phyloP scores from a whole-genome alignment of 1,140 invertebrate genomes.

The Neomicropteryx cornuta region DNA sequence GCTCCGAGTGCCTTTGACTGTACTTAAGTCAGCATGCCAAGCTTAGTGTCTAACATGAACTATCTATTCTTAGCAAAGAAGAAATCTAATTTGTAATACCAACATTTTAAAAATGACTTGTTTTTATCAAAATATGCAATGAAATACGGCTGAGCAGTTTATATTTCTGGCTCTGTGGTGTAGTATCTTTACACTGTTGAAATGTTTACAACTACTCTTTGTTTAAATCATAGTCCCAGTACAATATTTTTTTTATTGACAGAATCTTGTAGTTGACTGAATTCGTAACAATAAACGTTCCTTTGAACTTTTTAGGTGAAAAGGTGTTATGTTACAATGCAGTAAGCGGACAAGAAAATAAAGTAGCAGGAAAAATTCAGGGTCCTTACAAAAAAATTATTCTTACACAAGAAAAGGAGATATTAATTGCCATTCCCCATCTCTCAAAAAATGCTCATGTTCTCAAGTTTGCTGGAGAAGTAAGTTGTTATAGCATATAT shows the following conservation, averaged over 20 bases:
- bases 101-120: no score
- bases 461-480: constrained; percentile 23
- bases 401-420: constrained; percentile 18
- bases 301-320: constrained; percentile 19
- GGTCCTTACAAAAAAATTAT: constrained; percentile 25
- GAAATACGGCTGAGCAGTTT: not conserved
- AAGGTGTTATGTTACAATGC: constrained; percentile 30
- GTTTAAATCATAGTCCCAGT: no score
- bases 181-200: no score
- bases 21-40: no score
- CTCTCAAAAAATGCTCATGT: constrained; percentile 21
- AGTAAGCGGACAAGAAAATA: constrained; percentile 30
- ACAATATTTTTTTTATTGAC: not conserved
- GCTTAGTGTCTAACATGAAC: no score
- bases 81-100: no score
- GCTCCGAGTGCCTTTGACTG: not conserved
- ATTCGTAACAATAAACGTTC: not conserved
- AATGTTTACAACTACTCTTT: no score
- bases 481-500: constrained; percentile 11
- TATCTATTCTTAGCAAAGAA: no score
- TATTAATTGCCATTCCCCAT: constrained; percentile 25
- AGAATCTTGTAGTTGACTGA: not conserved
- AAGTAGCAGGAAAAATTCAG: constrained; percentile 32
- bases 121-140: not conserved
- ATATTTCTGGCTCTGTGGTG: not conserved